Conservation (phyloP, 2,888 invertebrate species). For the Erebia aethiops region DNA sequence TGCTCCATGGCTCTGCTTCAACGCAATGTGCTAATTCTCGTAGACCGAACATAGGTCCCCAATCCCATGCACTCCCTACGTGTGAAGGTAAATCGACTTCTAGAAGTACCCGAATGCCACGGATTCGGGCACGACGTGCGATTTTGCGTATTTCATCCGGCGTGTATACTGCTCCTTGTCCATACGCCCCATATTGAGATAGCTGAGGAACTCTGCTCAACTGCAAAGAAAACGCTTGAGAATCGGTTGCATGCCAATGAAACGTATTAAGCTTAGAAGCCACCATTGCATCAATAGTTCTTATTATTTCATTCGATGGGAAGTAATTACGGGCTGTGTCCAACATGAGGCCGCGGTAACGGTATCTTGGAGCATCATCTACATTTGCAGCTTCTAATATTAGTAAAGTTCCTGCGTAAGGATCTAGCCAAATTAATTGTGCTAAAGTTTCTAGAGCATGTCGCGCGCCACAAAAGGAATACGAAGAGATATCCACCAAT, state of each 20-base stretch:
- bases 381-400: constrained; percentile 85
- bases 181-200: constrained; percentile 90
- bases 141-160: constrained; percentile 87
- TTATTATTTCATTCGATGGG: constrained; percentile 86
- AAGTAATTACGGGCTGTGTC: constrained; percentile 95
- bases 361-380: constrained; percentile 88
- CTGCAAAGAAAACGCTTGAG: constrained; percentile 94
- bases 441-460: constrained; percentile 89
- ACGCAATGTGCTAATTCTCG: constrained; percentile 89
- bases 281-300: constrained; percentile 92
- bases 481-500: constrained; percentile 83
- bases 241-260: constrained; percentile 95
- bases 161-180: constrained; percentile 88
- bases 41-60: constrained; percentile 85
- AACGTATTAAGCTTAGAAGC: constrained; percentile 94
- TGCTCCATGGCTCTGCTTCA: constrained; percentile 85
- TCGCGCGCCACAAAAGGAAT: constrained; percentile 88
- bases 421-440: constrained; percentile 91
- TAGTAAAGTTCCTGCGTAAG: constrained; percentile 80
- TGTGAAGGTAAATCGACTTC: constrained; percentile 95
- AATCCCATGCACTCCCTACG: constrained; percentile 91
- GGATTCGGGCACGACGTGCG: constrained; percentile 88
- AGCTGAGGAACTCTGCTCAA: constrained; percentile 88
- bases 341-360: constrained; percentile 92
- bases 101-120: constrained; percentile 92